Base-by-base conservation (phyloP, 2,888 invertebrate species). In the Gari tellinella region DNA sequence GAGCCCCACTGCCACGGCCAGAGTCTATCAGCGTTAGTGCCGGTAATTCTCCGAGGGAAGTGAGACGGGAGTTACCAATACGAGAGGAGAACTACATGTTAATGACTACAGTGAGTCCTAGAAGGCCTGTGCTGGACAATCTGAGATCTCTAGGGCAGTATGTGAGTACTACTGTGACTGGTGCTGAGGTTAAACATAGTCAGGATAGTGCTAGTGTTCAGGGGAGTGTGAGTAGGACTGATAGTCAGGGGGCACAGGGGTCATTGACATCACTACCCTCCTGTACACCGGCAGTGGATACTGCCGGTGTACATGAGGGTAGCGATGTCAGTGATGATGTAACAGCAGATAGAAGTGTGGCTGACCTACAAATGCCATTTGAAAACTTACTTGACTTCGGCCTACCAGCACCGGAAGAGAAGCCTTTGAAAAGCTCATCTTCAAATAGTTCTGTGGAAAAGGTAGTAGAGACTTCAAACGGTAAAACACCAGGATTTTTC, bases 31-130 rank as follows among this genome's bases (percentile, higher is more conserved):
- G 66, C 53, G 26, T 61, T 26, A 82, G 80, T 64, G 70, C 77
- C 49, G 75, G 76, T 52, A 73, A 77, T 37, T 74, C 81, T 31
- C 81, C 67, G 17, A 79, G 56, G 49, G 79, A 74, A 48, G 57
- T 56, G 17, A 49, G 73, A 15, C 40, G 73, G 15, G 73, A 68
- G 23, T 51, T 57, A 2, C 74, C 66, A 10, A 79, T 81, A 1
- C 64, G 82, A 49, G 89, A 89, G 58, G 83, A 84, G 63, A 87
- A 87, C 58, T 89, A 89, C 69, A 84, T 89, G 81, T 80, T 87
- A 14, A 89, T 89, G 89, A 69, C 84, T 15, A 74, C 73, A 51
- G 41, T 84, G 21, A 81, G 70, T 49, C 81, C 81, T n/a, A 83
- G 75, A 56, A 80, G 65, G 51, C 67, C 75, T 15, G 69, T 75